A percentile compares a stretch with the other conserved stretches of the same genome.
phyloP scores from a whole-genome alignment of 2,113 vertebrate species.

The Hypocryptadius cinnamomeus region DNA sequence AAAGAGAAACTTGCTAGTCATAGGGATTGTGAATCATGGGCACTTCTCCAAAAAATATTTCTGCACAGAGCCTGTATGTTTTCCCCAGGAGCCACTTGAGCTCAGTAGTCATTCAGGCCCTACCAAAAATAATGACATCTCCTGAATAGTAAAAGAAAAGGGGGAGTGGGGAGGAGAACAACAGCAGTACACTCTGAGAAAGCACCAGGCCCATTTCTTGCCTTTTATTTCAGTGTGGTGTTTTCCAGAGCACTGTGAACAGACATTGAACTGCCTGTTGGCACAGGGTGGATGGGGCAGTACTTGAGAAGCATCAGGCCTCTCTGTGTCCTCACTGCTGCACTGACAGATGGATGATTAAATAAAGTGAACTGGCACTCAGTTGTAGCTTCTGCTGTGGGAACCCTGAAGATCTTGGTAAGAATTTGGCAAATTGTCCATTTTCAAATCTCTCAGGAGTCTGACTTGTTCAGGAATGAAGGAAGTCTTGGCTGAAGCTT shows the following conservation, averaged over 20 bases:
- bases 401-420: background rate
- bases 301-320: background rate
- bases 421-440: background rate
- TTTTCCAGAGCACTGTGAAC: background rate
- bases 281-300: background rate
- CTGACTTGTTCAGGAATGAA: background rate
- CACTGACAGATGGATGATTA: background rate
- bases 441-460: background rate
- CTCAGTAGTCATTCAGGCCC: background rate
- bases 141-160: background rate
- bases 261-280: background rate
- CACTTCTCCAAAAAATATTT: background rate
- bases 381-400: background rate
- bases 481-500: background rate
- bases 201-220: background rate
- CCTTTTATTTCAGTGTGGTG: background rate
- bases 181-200: background rate
- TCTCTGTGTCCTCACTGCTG: background rate
- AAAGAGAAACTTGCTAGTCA: background rate
- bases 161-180: background rate
- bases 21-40: background rate
- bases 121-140: background rate
- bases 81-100: background rate
- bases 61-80: background rate
- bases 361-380: background rate